Percentiles rank a stretch among this genome's conserved stretches.
Conservation (phyloP, 2,888 invertebrate species). For the Pristionchus maxplancki region DNA sequence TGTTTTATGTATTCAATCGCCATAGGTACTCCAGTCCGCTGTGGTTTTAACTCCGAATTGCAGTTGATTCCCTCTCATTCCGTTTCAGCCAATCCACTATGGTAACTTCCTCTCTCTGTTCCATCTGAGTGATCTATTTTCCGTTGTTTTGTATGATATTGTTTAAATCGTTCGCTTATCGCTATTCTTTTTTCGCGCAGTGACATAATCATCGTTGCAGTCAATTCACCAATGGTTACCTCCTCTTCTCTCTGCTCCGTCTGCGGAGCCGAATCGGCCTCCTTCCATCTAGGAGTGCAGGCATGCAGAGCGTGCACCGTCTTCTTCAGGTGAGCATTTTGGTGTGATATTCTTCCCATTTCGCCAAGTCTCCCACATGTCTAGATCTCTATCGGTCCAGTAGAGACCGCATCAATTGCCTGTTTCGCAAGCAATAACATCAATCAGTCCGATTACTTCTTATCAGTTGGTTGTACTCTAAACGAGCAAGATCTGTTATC, state of each 20-base stretch:
- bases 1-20: too few relatives aligned
- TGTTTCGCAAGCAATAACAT: too few relatives aligned
- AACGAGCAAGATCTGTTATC: too few relatives aligned
- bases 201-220: neutral
- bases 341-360: too few relatives aligned
- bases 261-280: neutral
- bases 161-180: neutral
- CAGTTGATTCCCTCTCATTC: too few relatives aligned
- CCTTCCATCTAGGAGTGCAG: constrained; percentile 4
- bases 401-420: too few relatives aligned
- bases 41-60: too few relatives aligned
- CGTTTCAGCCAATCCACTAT: neutral
- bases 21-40: too few relatives aligned
- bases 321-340: neutral
- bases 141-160: neutral
- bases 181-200: neutral
- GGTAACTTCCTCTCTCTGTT: neutral
- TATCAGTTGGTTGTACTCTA: too few relatives aligned
- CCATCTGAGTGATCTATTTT: neutral
- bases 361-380: too few relatives aligned
- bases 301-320: neutral
- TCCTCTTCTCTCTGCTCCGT: neutral
- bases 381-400: too few relatives aligned
- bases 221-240: neutral
- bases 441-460: too few relatives aligned